A percentile compares a stretch with the other conserved stretches of the same genome.
These are phyloP conservation scores for Oncorhynchus clarkii DNA, from an alignment of 2,113 vertebrate species.

Conservation along the genomic window DNA sequence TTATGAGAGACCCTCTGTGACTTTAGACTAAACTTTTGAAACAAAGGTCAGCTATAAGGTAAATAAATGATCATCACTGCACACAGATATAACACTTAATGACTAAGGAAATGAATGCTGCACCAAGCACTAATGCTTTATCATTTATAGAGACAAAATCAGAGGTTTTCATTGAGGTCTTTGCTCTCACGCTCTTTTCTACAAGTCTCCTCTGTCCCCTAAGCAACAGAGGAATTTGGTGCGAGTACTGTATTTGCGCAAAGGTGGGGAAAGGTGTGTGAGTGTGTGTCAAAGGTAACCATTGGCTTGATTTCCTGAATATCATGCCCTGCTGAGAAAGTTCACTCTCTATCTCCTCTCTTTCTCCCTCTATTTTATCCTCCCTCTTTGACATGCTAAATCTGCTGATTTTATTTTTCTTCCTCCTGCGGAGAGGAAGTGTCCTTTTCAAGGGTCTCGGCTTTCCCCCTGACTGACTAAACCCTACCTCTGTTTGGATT, in stretches of 20 bases:
- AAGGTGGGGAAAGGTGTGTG: conserved; percentile 38
- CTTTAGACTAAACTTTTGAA: too few relatives aligned
- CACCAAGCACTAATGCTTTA: too few relatives aligned
- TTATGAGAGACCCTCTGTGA: too few relatives aligned
- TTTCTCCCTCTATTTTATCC: conserved; percentile 28
- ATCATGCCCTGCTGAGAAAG: conserved; percentile 66
- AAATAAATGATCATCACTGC: too few relatives aligned
- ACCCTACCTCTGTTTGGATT: conserved; percentile 75
- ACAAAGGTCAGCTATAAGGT: too few relatives aligned
- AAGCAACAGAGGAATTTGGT: conserved; percentile 71
- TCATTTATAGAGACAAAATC: too few relatives aligned
- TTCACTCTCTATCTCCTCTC: conserved; percentile 60
- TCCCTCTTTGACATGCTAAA: conserved; percentile 79
- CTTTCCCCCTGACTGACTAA: conserved; percentile 67
- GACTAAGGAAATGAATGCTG: too few relatives aligned
- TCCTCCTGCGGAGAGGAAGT: conserved; percentile 81
- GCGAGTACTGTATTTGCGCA: conserved; percentile 71
- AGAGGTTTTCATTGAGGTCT: conserved; percentile 50
- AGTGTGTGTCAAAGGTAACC: conserved; percentile 40
- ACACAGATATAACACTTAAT: too few relatives aligned
- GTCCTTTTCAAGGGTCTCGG: conserved; percentile 77
- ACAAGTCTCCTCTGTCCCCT: conserved; percentile 57
- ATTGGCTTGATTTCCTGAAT: conserved; percentile 73
- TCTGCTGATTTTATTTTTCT: conserved; percentile 80
- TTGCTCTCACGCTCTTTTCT: background rate